These are phyloP conservation scores for Matsumyia berberina DNA, from an alignment of 2,888 invertebrate species.

Conservation along the genomic window DNA sequence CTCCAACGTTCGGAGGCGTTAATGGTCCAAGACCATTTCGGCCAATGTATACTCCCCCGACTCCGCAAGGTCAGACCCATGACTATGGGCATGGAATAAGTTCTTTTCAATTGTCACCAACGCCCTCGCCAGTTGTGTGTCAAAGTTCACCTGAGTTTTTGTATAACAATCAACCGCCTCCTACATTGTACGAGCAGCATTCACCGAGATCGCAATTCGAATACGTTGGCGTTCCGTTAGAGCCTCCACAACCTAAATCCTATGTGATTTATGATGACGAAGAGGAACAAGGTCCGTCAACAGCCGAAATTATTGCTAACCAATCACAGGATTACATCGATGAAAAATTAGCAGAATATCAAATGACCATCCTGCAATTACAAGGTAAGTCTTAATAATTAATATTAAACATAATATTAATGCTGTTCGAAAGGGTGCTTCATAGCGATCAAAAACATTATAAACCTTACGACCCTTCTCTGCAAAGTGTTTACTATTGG, in stretches of 20 bases:
- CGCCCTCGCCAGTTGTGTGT: slow-evolving; percentile 87
- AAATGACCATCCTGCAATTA: slow-evolving; percentile 94
- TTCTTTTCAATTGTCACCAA: slow-evolving; percentile 85
- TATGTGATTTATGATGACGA: slow-evolving; percentile 87
- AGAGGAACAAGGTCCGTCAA: slow-evolving; percentile 92
- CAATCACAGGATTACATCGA: slow-evolving; percentile 98
- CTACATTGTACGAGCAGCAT: slow-evolving; percentile 81
- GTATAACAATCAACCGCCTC: slow-evolving; percentile 86
- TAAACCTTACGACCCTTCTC: too few relatives aligned
- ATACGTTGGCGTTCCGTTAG: slow-evolving; percentile 89
- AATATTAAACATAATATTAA: background rate
- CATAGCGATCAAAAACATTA: too few relatives aligned
- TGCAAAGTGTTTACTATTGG: too few relatives aligned
- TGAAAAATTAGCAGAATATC: slow-evolving; percentile 96
- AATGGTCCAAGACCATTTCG: slow-evolving; percentile 84
- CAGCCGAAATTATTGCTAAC: slow-evolving; percentile 95
- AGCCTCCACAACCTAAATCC: slow-evolving; percentile 88
- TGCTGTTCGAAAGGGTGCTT: background rate
- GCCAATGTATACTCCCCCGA: slow-evolving; percentile 83
- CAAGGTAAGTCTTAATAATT: slow-evolving; percentile 88
- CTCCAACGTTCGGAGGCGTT: slow-evolving; percentile 75
- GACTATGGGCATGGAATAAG: slow-evolving; percentile 79
- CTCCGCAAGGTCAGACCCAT: slow-evolving; percentile 82
- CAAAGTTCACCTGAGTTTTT: slow-evolving; percentile 87
- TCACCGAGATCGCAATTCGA: slow-evolving; percentile 79